phyloP scores from a whole-genome alignment of 2,113 vertebrate species.

The Chelonoidis abingdonii region DNA sequence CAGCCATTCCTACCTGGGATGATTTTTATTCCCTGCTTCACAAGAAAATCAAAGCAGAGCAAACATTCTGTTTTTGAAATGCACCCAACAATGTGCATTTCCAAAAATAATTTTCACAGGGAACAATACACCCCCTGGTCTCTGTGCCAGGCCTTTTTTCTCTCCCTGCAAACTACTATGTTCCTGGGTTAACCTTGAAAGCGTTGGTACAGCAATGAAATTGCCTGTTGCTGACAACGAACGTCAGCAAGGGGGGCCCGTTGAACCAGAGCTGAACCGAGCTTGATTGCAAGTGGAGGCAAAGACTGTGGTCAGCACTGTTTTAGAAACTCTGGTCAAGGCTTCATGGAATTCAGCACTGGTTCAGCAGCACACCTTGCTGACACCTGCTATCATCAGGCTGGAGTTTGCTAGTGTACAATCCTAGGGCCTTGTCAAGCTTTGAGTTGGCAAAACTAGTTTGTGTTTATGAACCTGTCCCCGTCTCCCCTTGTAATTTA shows the following conservation, averaged over 20 bases:
- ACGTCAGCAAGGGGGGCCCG: not conserved
- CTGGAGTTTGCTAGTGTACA: not conserved
- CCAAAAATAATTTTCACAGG: accelerated
- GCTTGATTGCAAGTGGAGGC: not conserved
- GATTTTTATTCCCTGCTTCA: not conserved
- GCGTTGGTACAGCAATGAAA: not conserved
- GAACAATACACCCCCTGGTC: accelerated
- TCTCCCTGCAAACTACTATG: not conserved
- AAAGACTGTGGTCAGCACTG: not conserved
- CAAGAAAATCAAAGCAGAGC: not conserved
- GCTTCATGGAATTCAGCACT: accelerated
- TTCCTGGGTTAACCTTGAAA: accelerated
- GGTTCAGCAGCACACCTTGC: not conserved
- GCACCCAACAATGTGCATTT: not conserved
- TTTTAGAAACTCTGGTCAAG: accelerated
- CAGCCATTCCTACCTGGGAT: not conserved
- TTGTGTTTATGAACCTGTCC: not conserved
- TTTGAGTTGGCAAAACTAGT: not conserved
- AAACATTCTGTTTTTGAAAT: accelerated
- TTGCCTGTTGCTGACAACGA: not conserved
- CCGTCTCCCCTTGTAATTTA: not conserved
- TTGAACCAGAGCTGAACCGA: not conserved
- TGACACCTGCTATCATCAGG: accelerated
- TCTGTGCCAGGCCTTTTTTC: not conserved
- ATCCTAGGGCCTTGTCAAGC: not conserved